Evolutionary conservation across 2,113 vertebrate species (phyloP).

Genomic region (Platanista minor): DNA sequence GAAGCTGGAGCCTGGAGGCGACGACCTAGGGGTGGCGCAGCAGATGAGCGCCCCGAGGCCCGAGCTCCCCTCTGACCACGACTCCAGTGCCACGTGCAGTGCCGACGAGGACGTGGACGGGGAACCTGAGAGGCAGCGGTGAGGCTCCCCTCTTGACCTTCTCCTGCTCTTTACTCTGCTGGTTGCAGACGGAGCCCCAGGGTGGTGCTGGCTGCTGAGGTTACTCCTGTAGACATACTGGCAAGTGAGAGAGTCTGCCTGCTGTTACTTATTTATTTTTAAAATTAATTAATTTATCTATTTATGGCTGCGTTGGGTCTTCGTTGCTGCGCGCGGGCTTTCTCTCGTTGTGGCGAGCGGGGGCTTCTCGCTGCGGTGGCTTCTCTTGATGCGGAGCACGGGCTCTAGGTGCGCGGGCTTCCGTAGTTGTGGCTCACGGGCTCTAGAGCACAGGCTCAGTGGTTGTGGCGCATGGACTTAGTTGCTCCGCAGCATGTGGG

Average conservation of each 20-base stretch:
- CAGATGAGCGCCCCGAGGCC: conserved; percentile 65
- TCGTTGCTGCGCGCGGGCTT: no score
- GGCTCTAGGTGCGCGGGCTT: no score
- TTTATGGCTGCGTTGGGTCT: no score
- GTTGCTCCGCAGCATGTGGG: no score
- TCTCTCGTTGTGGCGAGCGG: no score
- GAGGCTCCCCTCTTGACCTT: conserved; percentile 30
- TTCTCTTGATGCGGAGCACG: no score
- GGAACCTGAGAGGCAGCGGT: conserved; percentile 93
- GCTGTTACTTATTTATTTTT: not conserved
- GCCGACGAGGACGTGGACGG: conserved; percentile 96
- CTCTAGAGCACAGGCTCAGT: no score
- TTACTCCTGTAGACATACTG: not conserved
- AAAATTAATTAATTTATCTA: no score
- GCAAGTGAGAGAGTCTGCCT: not conserved
- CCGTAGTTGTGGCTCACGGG: no score
- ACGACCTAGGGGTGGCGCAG: conserved; percentile 74
- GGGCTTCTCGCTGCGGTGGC: no score
- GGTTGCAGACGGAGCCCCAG: not conserved
- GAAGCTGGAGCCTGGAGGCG: conserved; percentile 81
- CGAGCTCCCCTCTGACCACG: conserved; percentile 91
- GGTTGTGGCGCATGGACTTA: no score
- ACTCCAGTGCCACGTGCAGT: conserved; percentile 98
- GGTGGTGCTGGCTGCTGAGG: not conserved
- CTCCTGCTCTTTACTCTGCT: not conserved